These are phyloP conservation scores for Eupithecia vulgata DNA, from an alignment of 2,888 invertebrate species.

Conservation along the genomic window DNA sequence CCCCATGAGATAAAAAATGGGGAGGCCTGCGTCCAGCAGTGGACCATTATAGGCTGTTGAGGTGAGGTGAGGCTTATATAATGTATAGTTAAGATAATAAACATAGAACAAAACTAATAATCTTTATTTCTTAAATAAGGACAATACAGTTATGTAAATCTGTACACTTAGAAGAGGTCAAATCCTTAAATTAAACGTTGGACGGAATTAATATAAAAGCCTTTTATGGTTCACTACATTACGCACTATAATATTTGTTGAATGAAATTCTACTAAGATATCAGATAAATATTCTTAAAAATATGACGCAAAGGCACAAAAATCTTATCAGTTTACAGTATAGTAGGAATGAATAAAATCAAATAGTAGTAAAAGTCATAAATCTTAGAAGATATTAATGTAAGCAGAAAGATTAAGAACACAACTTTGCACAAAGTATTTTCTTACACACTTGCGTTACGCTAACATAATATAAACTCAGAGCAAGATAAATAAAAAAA, in stretches of 20 bases:
- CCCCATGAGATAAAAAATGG: too few relatives aligned
- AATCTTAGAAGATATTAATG: slow-evolving; percentile 11
- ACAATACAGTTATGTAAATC: too few relatives aligned
- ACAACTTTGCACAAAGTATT: neutral
- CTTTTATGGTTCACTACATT: neutral
- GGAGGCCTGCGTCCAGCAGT: too few relatives aligned
- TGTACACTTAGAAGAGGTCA: too few relatives aligned
- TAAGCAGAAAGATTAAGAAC: slow-evolving; percentile 6
- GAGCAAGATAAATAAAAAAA: neutral
- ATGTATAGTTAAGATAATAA: neutral
- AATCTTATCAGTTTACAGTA: neutral
- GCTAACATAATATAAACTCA: neutral
- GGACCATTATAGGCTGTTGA: too few relatives aligned
- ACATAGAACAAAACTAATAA: neutral
- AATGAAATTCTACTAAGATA: neutral
- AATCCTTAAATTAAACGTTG: too few relatives aligned
- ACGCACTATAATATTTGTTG: neutral
- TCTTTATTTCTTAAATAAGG: too few relatives aligned
- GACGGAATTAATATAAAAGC: too few relatives aligned
- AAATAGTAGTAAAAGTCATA: neutral
- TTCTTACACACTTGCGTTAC: slow-evolving; percentile 1
- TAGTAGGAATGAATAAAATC: neutral
- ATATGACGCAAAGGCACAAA: neutral
- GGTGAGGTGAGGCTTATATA: too few relatives aligned
- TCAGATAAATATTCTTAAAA: neutral